These are phyloP conservation scores for Saguinus imperator DNA, from an alignment of 2,113 vertebrate genomes.

Conservation along the genomic window DNA sequence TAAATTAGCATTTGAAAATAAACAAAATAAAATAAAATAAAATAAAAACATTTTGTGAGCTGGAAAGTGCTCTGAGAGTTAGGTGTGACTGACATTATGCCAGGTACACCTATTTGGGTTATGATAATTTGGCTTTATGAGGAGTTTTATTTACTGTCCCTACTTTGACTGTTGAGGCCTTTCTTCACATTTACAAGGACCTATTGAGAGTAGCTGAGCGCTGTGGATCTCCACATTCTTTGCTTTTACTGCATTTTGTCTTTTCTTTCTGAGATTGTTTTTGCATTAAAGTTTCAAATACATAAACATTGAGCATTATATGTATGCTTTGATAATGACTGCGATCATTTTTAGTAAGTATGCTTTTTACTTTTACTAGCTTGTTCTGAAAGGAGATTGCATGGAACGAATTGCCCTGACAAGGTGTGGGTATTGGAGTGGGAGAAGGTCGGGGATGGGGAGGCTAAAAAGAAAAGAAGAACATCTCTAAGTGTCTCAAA, in stretches of 20 bases:
- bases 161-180: background rate
- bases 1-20: too few relatives aligned
- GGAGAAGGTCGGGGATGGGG: too few relatives aligned
- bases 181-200: background rate
- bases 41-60: background rate
- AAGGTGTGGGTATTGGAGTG: background rate
- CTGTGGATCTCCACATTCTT: background rate
- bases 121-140: background rate
- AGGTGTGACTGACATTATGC: background rate
- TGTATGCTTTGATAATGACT: background rate
- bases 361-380: background rate
- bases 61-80: background rate
- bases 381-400: background rate
- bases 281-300: background rate
- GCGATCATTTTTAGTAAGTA: background rate
- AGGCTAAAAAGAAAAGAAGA: background rate
- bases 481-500: background rate
- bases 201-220: fast-evolving
- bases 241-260: background rate
- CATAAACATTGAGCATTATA: background rate
- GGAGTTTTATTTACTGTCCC: background rate
- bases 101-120: background rate
- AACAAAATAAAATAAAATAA: too few relatives aligned
- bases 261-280: background rate
- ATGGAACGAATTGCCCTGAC: background rate